Percentiles rank a stretch among this genome's conserved stretches.
Evolutionary conservation across 2,113 vertebrate species (phyloP).

Genomic region (Centropristis striata): DNA sequence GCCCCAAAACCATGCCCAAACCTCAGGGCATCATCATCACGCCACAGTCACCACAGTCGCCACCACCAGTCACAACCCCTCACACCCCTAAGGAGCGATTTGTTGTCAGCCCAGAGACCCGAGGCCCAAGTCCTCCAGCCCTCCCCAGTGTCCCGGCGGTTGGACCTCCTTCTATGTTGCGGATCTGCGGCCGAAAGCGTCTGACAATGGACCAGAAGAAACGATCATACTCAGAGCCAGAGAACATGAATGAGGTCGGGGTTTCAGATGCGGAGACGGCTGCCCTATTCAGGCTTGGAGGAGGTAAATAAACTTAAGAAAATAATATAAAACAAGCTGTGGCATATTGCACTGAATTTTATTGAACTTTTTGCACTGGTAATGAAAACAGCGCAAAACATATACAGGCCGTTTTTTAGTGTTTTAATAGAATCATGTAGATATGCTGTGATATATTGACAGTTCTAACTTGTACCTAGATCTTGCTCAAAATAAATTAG

Average conservation of each 20-base stretch:
- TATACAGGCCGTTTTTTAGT: no score
- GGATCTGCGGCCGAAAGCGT: slow-evolving; percentile 91
- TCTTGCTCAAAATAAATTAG: no score
- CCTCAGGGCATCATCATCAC: slow-evolving; percentile 56
- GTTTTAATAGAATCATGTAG: no score
- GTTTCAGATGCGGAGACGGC: slow-evolving; percentile 82
- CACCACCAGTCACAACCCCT: slow-evolving; percentile 69
- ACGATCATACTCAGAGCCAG: slow-evolving; percentile 94
- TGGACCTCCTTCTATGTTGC: slow-evolving; percentile 70
- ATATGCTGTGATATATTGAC: no score
- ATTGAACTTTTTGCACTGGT: no score
- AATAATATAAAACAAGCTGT: not conserved
- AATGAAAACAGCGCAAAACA: no score
- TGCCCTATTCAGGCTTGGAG: slow-evolving; percentile 73
- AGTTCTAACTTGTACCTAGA: no score
- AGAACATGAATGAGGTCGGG: slow-evolving; percentile 95
- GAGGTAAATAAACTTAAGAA: slow-evolving; percentile 56
- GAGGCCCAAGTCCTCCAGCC: slow-evolving; percentile 65
- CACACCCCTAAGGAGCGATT: slow-evolving; percentile 92
- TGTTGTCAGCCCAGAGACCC: slow-evolving; percentile 83
- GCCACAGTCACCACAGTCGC: not conserved
- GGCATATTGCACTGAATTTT: no score
- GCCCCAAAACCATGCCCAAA: slow-evolving; percentile 84
- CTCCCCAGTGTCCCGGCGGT: slow-evolving; percentile 72
- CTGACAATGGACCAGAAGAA: slow-evolving; percentile 93